These are phyloP conservation scores for Drosophila nigritarsus DNA, from an alignment of 2,888 invertebrate species.

Conservation along the genomic window DNA sequence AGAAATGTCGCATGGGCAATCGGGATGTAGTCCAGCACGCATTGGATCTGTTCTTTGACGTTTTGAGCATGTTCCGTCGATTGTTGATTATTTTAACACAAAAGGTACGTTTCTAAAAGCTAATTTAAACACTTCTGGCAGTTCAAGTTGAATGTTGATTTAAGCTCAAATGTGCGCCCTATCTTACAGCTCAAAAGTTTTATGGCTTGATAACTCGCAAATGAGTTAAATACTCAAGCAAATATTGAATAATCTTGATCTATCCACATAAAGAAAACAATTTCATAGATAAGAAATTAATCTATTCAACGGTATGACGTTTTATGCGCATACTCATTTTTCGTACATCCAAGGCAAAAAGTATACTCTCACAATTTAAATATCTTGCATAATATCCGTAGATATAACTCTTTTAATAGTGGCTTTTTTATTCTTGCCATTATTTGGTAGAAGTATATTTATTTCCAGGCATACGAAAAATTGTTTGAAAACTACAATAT, in stretches of 20 bases:
- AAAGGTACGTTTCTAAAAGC: slow-evolving; percentile 87
- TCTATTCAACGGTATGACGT: slow-evolving; percentile 62
- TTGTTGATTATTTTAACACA: slow-evolving; percentile 95
- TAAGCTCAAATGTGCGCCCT: slow-evolving; percentile 39
- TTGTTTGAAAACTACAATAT: not conserved
- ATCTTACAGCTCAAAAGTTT: slow-evolving; percentile 71
- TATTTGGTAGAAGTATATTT: slow-evolving; percentile 63
- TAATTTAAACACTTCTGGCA: slow-evolving; percentile 3
- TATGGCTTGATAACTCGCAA: slow-evolving; percentile 57
- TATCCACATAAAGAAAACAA: slow-evolving; percentile 27
- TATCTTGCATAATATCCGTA: not conserved
- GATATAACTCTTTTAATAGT: not conserved
- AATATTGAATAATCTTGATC: slow-evolving; percentile 25
- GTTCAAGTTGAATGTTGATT: slow-evolving; percentile 11
- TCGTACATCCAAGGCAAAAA: slow-evolving; percentile 68
- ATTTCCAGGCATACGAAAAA: slow-evolving; percentile 59
- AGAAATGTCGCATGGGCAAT: slow-evolving; percentile 95
- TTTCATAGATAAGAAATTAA: slow-evolving; percentile 29
- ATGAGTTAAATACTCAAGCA: slow-evolving; percentile 16
- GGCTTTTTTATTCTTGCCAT: not conserved
- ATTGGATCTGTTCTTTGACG: slow-evolving; percentile 97
- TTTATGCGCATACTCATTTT: slow-evolving; percentile 29
- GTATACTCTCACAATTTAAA: slow-evolving; percentile 74
- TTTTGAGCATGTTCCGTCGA: slow-evolving; percentile 96
- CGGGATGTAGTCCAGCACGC: slow-evolving; percentile 97